Conservation (phyloP, 1,140 invertebrate genomes). For the Metopolophium dirhodum region DNA sequence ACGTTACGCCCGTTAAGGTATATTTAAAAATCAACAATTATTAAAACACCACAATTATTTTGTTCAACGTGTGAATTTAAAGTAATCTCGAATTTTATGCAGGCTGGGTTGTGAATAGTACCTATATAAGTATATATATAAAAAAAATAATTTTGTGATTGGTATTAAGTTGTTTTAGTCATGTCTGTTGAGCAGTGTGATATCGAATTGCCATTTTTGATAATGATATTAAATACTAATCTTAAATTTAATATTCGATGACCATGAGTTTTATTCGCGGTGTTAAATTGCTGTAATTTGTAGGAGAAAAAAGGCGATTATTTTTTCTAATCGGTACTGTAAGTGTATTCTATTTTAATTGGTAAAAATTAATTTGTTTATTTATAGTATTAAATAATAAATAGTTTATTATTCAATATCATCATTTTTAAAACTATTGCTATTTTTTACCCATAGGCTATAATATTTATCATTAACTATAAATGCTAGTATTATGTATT, state of each 20-base stretch:
- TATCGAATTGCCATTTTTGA: background rate
- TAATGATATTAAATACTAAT: background rate
- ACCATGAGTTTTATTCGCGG: background rate
- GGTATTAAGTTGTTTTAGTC: background rate
- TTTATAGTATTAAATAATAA: too few species aligned
- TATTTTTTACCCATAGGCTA: too few species aligned
- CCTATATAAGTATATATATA: too few species aligned
- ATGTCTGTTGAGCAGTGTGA: background rate
- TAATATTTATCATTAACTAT: background rate
- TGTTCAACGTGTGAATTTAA: background rate
- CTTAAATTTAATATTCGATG: background rate
- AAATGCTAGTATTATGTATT: background rate
- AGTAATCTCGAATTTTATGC: background rate
- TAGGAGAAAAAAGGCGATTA: background rate
- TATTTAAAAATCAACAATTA: background rate
- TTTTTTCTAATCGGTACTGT: background rate
- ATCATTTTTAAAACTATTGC: too few species aligned
- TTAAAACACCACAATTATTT: background rate
- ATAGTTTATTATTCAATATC: too few species aligned
- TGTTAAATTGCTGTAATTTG: background rate
- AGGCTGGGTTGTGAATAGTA: background rate
- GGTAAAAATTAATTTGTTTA: too few species aligned
- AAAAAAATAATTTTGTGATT: background rate
- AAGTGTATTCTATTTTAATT: background rate
- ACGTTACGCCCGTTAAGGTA: background rate